Evolutionary conservation across 2,113 vertebrate genomes (phyloP).

Genomic region (Eublepharis macularius): DNA sequence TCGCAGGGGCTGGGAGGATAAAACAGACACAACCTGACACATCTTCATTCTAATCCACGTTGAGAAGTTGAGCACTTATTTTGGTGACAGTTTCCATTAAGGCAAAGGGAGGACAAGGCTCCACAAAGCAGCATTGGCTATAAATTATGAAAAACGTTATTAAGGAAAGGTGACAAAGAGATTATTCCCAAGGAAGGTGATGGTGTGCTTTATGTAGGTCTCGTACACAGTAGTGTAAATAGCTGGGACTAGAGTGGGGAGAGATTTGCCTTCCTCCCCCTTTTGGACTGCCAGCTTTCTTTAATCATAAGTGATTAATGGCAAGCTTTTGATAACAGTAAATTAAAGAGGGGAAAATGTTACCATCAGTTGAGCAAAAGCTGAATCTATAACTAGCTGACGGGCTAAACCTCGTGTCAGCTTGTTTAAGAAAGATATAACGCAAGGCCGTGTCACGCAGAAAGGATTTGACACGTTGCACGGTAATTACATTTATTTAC

Average conservation of each 20-base stretch:
- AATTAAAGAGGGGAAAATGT: conserved; percentile 1
- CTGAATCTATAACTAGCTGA: not conserved
- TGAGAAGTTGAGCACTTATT: conserved; percentile 45
- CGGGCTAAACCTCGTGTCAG: not conserved
- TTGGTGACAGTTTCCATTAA: conserved; percentile 52
- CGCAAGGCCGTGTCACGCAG: not conserved
- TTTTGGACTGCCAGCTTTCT: not conserved
- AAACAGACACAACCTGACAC: conserved; percentile 43
- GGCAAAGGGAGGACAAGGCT: not conserved
- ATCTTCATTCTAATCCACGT: conserved; percentile 23
- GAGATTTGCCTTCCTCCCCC: not conserved
- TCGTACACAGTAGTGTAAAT: conserved; percentile 26
- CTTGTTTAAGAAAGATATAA: not conserved
- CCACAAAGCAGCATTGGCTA: conserved; percentile 3
- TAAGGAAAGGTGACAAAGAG: conserved; percentile 34
- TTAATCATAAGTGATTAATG: conserved; percentile 17
- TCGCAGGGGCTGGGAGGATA: not conserved
- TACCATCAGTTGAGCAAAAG: not conserved
- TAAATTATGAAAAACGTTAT: conserved; percentile 42
- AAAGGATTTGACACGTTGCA: not conserved
- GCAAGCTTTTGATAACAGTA: conserved; percentile 15
- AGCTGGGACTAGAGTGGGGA: conserved; percentile 6
- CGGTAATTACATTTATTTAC: not conserved
- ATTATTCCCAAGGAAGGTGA: conserved; percentile 43
- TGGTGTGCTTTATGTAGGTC: conserved; percentile 7